These are phyloP conservation scores for Pipistrellus nathusii DNA, from an alignment of 2,797 vertebrate genomes.

Conservation along the genomic window DNA sequence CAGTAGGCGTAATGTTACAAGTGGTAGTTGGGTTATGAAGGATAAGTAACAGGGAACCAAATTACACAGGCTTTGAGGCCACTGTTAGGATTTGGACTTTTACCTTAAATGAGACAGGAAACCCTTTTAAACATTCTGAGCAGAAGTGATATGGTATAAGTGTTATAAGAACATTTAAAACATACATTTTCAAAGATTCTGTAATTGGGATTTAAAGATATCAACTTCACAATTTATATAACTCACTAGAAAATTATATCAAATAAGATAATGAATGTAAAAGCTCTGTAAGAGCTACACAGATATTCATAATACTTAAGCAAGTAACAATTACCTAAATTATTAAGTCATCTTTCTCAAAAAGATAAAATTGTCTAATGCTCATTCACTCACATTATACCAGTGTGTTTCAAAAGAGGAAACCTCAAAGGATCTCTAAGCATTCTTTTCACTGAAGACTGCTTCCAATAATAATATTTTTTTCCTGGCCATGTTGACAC, in stretches of 20 bases:
- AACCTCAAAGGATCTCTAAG: not conserved
- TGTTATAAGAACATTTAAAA: too few species aligned
- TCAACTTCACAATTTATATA: too few species aligned
- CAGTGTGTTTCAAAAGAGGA: constrained; percentile 31
- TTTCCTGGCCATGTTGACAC: not conserved
- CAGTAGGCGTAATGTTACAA: not conserved
- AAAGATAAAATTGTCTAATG: constrained; percentile 28
- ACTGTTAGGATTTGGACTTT: too few species aligned
- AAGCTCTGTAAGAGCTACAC: not conserved
- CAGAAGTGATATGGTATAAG: too few species aligned
- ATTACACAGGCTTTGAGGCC: too few species aligned
- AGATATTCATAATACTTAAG: constrained; percentile 41
- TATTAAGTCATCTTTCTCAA: constrained; percentile 20
- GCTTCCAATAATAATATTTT: constrained; percentile 15
- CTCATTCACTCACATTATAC: not conserved
- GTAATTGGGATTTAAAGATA: too few species aligned
- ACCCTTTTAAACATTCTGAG: too few species aligned
- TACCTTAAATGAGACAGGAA: too few species aligned
- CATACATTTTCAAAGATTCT: too few species aligned
- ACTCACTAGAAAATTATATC: constrained; percentile 44
- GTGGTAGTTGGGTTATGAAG: too few species aligned
- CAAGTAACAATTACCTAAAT: not conserved
- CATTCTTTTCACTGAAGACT: constrained; percentile 28
- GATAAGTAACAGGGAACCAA: too few species aligned
- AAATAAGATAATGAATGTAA: constrained; percentile 40